These are phyloP conservation scores for Lypha dubia DNA, from an alignment of 2,888 invertebrate genomes.

Conservation along the genomic window DNA sequence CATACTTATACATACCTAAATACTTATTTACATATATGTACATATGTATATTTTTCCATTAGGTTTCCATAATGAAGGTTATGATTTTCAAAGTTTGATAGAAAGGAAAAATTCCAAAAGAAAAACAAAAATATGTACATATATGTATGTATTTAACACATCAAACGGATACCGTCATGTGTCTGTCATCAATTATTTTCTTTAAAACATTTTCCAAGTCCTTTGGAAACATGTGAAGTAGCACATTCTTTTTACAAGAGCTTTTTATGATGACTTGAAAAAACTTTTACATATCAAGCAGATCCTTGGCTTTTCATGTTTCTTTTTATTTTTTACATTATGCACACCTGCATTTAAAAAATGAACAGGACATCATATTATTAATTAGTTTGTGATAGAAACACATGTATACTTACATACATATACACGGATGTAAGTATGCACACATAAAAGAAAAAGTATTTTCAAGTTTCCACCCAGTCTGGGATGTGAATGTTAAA, in stretches of 20 bases:
- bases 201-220: constrained; percentile 52
- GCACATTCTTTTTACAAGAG: constrained; percentile 49
- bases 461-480: too few relatives aligned
- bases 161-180: constrained; percentile 58
- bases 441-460: too few relatives aligned
- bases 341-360: background rate
- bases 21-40: background rate
- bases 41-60: constrained; percentile 45
- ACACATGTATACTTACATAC: too few relatives aligned
- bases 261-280: constrained; percentile 49
- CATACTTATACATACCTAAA: background rate
- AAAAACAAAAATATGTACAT: constrained; percentile 18
- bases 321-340: background rate
- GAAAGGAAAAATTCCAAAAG: constrained; percentile 39
- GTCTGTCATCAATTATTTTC: constrained; percentile 49
- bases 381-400: background rate
- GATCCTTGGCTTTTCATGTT: constrained; percentile 13
- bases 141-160: constrained; percentile 32
- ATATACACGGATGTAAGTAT: too few relatives aligned
- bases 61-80: constrained; percentile 47
- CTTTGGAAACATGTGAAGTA: constrained; percentile 67
- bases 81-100: constrained; percentile 60
- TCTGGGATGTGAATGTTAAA: too few relatives aligned
- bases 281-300: constrained; percentile 47
- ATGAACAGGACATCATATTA: background rate